Conservation (phyloP, 2,888 invertebrate species). For the Eutolmus rufibarbis region DNA sequence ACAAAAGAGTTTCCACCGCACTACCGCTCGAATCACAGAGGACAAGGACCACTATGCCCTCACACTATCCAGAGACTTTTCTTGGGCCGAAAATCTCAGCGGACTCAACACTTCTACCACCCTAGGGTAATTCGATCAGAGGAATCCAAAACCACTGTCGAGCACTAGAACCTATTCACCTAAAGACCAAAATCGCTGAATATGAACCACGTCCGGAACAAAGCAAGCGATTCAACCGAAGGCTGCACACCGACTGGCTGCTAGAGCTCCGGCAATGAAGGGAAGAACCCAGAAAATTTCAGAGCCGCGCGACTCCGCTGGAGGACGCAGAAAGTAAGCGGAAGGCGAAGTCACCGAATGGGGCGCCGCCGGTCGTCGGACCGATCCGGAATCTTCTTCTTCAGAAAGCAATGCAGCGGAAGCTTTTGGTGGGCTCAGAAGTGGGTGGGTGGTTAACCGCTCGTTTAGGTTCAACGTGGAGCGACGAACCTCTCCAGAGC, state of each 20-base stretch:
- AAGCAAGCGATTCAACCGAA: background rate
- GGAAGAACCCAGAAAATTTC: background rate
- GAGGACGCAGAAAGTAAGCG: background rate
- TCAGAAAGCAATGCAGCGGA: background rate
- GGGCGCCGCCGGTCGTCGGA: background rate
- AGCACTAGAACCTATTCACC: background rate
- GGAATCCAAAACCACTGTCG: background rate
- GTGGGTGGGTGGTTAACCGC: background rate
- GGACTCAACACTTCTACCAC: background rate
- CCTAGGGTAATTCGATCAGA: background rate
- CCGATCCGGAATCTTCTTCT: background rate
- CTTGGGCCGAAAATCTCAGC: background rate
- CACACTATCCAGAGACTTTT: background rate
- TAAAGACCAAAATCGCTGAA: background rate
- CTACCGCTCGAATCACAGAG: background rate
- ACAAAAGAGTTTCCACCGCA: background rate
- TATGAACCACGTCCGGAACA: background rate
- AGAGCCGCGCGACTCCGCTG: background rate
- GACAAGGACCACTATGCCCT: background rate
- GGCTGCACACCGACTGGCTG: conserved; percentile 9
- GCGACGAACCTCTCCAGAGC: background rate
- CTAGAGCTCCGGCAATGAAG: background rate
- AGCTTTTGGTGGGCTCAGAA: background rate
- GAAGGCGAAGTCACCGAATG: background rate
- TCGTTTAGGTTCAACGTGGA: background rate